phyloP scores from a whole-genome alignment of 2,888 invertebrate species.

The Helleia helle region DNA sequence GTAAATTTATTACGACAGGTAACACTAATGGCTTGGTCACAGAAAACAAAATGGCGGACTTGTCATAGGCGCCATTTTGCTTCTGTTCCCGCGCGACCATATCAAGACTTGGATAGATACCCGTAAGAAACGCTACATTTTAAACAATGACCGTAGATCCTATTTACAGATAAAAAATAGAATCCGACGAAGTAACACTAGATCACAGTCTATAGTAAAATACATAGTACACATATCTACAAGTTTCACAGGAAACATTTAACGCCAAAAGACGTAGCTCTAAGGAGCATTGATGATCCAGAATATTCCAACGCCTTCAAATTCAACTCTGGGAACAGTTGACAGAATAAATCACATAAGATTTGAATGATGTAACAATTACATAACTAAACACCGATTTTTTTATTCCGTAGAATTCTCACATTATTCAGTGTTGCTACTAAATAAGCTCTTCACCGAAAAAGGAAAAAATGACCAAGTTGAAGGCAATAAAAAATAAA shows the following conservation, averaged over 20 bases:
- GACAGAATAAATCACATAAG: no score
- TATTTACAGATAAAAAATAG: constrained; percentile 65
- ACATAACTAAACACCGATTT: no score
- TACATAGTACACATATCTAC: constrained; percentile 59
- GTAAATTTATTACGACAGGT: no score
- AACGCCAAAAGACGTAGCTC: constrained; percentile 34
- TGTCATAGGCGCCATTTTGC: no score
- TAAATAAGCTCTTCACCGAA: no score
- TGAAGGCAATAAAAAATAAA: no score
- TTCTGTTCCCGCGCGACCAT: not conserved
- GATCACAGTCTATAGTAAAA: constrained; percentile 73
- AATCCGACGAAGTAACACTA: constrained; percentile 67
- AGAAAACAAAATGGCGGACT: not conserved
- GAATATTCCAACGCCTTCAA: constrained; percentile 19
- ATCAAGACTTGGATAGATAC: not conserved
- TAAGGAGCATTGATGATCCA: constrained; percentile 11
- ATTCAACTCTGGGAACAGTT: no score
- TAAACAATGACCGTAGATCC: not conserved
- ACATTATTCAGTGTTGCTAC: no score
- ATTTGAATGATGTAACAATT: no score
- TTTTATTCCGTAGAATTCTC: no score
- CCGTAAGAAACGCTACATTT: constrained; percentile 1
- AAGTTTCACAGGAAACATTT: constrained; percentile 46
- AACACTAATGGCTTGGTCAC: not conserved
- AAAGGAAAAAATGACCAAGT: no score